Conservation (phyloP, 2,113 vertebrate species). For the Perca fluviatilis region DNA sequence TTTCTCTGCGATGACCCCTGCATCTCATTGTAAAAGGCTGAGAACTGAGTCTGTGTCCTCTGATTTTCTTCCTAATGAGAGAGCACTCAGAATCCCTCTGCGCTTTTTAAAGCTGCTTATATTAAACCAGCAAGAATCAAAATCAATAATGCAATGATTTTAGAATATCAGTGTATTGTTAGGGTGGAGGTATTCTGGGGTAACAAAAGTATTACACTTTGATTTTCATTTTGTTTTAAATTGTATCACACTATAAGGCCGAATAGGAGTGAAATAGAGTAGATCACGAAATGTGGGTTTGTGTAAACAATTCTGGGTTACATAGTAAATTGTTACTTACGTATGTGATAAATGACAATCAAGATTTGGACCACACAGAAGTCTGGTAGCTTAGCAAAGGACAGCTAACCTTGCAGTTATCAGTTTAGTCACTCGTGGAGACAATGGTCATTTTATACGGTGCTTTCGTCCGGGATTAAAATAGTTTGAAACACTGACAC, state of each 20-base stretch:
- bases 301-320: background rate
- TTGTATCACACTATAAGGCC: background rate
- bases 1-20: conserved; percentile 67
- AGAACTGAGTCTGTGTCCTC: conserved; percentile 40
- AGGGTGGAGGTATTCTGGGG: conserved; percentile 4
- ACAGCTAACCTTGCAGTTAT: background rate
- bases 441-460: background rate
- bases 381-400: background rate
- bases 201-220: conserved; percentile 33
- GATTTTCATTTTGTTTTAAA: conserved; percentile 25
- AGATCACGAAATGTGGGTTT: background rate
- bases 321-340: background rate
- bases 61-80: conserved; percentile 38
- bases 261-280: background rate
- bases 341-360: background rate
- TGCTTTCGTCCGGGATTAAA: too few relatives aligned
- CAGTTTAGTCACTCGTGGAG: background rate
- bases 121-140: conserved; percentile 41
- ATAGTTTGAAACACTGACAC: too few relatives aligned
- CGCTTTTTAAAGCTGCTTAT: conserved; percentile 38
- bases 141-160: conserved; percentile 59
- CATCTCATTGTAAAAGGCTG: conserved; percentile 39
- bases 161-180: conserved; percentile 15
- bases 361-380: background rate
- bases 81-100: conserved; percentile 24